Evolutionary conservation across 2,797 vertebrate genomes (phyloP), one percentile per base, ranked within the genome.

Genomic region (Gobionotothen gibberifrons): DNA sequence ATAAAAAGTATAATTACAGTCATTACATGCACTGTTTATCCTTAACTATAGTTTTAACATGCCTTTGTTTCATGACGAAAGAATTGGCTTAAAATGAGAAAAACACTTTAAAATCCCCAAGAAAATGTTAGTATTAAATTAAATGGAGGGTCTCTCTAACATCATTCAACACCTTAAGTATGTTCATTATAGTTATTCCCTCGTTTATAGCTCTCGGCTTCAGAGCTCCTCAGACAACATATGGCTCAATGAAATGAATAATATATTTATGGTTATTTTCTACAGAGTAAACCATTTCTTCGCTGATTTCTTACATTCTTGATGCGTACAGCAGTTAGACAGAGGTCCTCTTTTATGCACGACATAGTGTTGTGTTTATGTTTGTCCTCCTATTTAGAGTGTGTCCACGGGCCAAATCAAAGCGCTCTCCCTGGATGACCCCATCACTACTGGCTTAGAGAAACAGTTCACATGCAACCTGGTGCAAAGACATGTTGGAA

Each of bases 401-500:
- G 49, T 64, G 22, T 81, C 15, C 47, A 51, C 2, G 9, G 29
- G 47, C 62, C 42, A 19, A 71, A 72, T 81, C 39, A 69, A 55
- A 64, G 52, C 14, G 48, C 9, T 60, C 40, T 78, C 42, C 36
- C 12, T 29, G 47, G 17, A 46, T 55, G 40, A 83, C 19, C 56
- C 64, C 13, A 1, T 58, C 49, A 55, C 47, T 19, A n/a, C 39
- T 48, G 53, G 29, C 36, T 22, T 17, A 40, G 26, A 62, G 16
- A 73, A 43, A 61, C 39, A 56, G 40, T 48, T 39, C 17, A 43
- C 40, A 4, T 40, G 3, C 43, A 57, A 39, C 12, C 16, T 32
- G 36, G 16, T 67, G 40, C 56, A 76, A 70, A 66, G 26, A 65
- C 47, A 58, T 40, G 17, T 26, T 65, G 32, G 67, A 69, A 82